Base-by-base conservation (phyloP, 2,888 invertebrate genomes). In the Hypselothyrea guttata region DNA sequence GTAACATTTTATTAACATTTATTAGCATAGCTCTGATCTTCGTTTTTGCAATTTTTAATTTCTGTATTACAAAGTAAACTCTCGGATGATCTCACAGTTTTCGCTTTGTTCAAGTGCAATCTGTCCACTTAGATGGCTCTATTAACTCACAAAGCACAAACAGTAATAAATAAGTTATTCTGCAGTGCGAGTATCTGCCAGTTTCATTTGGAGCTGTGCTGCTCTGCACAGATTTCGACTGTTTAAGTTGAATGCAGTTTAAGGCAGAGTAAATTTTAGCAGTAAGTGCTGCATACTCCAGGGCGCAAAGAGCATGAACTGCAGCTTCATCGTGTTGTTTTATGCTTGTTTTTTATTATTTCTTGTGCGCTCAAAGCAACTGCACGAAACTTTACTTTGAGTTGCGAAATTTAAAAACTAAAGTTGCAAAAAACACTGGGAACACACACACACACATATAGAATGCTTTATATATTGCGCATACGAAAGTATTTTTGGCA, bases 341-440 rank as follows among this genome's bases (percentile, higher is more conserved):
- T 42, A n/a, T 7, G 30, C 37, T 22, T 49, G 37, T 34, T 45
- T 38, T 30, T 22, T 22, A 22, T 22, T 22, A 22, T 22, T 2
- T 22, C 22, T 22, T 22, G 22, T 28, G 33, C 31, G 16, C 40
- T 52, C 69, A 59, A 64, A 48, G 45, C 69, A 63, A 18, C 38
- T 51, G 52, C n/a, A 13, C 22, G 30, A 40, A 63, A 56, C 62
- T 62, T 58, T 46, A 16, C 75, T 65, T 60, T 69, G 65, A 65
- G 74, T 57, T 58, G 48, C 5, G 22, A 45, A 59, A 53, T 57
- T 58, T 46, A 16, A 61, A 45, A 54, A 60, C 41, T 56, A 56
- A 46, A 46, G 34, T 33, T 40, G 34, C 46, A 42, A 57, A 56
- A 59, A 57, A 22, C 5, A n/a, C 1, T 1, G 7, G 13, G 8